Percentiles rank a stretch among this genome's conserved stretches.
Conservation (phyloP, 2,113 vertebrate species). For the Cettia cetti region DNA sequence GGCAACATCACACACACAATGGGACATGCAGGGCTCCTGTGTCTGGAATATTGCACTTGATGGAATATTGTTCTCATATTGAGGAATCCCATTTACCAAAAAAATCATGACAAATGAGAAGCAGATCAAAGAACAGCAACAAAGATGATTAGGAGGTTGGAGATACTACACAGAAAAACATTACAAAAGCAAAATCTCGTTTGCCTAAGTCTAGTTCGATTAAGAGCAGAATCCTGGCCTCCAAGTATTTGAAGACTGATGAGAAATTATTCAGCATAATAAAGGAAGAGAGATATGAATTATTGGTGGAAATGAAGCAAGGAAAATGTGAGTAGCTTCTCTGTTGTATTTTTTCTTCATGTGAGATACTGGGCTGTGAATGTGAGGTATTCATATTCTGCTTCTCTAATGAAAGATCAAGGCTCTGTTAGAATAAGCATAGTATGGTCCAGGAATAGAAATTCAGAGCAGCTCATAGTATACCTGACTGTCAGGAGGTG, state of each 20-base stretch:
- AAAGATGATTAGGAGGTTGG: neutral
- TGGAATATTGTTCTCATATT: neutral
- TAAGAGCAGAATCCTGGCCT: neutral
- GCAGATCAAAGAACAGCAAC: neutral
- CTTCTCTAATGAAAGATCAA: neutral
- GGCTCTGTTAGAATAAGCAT: neutral
- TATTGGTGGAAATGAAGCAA: slow-evolving; percentile 2
- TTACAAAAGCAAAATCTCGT: slow-evolving; percentile 26
- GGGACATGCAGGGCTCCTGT: neutral
- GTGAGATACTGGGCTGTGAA: neutral
- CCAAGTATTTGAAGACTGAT: slow-evolving; percentile 8
- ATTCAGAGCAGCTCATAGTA: neutral
- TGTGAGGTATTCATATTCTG: neutral
- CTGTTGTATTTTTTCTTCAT: neutral
- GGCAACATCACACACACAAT: slow-evolving; percentile 31
- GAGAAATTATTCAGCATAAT: neutral
- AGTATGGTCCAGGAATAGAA: neutral
- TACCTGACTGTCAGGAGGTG: neutral
- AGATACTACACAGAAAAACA: neutral
- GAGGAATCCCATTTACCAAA: neutral
- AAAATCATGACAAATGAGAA: neutral
- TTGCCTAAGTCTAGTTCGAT: slow-evolving; percentile 2
- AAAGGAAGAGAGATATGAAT: neutral
- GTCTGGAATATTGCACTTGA: neutral
- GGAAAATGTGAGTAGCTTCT: neutral